Evolutionary conservation across 1,140 invertebrate genomes (phyloP).

Genomic region (Rhyacophila brunnea): DNA sequence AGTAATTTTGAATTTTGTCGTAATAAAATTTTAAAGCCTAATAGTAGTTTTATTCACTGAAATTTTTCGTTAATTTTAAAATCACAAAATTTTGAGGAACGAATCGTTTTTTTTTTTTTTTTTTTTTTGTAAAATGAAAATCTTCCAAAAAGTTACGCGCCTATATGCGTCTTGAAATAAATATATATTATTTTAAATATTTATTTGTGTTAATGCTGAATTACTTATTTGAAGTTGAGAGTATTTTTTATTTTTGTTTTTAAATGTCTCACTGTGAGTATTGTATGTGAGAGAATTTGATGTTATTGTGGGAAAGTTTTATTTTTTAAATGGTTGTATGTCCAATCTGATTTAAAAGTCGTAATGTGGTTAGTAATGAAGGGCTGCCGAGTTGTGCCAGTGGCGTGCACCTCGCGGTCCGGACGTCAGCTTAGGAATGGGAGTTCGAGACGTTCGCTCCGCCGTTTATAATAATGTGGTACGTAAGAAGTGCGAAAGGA

Average conservation of each 20-base stretch:
- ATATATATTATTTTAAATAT: constrained; percentile 3
- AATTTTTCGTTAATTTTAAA: constrained; percentile 35
- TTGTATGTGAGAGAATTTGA: background rate
- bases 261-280: background rate
- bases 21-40: constrained; percentile 33
- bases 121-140: constrained; percentile 21
- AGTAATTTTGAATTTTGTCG: constrained; percentile 25
- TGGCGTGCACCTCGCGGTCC: constrained; percentile 27
- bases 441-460: constrained; percentile 15
- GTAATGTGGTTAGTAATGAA: too few species aligned
- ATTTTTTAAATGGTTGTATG: background rate
- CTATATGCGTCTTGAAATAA: constrained; percentile 1
- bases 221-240: background rate
- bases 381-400: constrained; percentile 1
- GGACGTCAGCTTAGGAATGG: constrained; percentile 33
- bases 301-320: constrained; percentile 14
- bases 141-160: constrained; percentile 5
- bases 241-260: background rate
- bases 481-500: constrained; percentile 3
- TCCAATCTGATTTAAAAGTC: too few species aligned
- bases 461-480: constrained; percentile 20
- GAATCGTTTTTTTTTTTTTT: constrained; percentile 31
- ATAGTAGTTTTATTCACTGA: constrained; percentile 25
- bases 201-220: background rate
- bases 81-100: constrained; percentile 38